Evolutionary conservation across 2,797 vertebrate genomes (phyloP).

Genomic region (Sebastes variabilis): DNA sequence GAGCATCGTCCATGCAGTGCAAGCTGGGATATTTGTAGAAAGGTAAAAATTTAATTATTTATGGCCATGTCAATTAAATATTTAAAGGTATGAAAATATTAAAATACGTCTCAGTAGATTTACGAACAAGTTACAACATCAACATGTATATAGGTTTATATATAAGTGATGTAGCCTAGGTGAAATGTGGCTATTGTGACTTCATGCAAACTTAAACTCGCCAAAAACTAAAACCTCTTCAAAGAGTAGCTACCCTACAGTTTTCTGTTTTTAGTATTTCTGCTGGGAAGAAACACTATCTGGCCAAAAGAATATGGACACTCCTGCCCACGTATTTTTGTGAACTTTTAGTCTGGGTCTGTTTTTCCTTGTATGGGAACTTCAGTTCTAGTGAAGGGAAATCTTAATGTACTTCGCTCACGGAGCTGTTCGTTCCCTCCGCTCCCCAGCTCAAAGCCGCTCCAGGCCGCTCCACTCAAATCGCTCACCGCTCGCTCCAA

Average conservation of each 20-base stretch:
- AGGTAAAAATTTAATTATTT: conserved; percentile 66
- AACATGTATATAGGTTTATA: too few species aligned
- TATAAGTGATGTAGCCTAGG: background rate
- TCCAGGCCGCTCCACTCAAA: too few species aligned
- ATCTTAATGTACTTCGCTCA: background rate
- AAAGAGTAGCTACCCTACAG: background rate
- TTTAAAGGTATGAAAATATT: too few species aligned
- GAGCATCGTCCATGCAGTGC: conserved; percentile 97
- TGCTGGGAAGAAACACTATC: background rate
- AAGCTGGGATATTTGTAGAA: conserved; percentile 98
- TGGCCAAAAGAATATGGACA: background rate
- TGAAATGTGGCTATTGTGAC: background rate
- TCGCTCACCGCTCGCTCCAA: too few species aligned
- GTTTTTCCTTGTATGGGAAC: background rate
- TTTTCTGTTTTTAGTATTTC: background rate
- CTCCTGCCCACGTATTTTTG: background rate
- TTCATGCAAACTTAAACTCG: background rate
- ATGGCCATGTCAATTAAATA: background rate
- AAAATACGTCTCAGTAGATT: too few species aligned
- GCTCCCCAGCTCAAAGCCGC: too few species aligned
- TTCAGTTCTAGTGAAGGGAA: background rate
- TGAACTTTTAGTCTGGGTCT: background rate
- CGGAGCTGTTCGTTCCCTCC: too few species aligned
- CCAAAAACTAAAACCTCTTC: background rate
- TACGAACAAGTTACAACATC: background rate